Evolutionary conservation across 2,888 invertebrate species (phyloP).

Genomic region (Smittia sp.): DNA sequence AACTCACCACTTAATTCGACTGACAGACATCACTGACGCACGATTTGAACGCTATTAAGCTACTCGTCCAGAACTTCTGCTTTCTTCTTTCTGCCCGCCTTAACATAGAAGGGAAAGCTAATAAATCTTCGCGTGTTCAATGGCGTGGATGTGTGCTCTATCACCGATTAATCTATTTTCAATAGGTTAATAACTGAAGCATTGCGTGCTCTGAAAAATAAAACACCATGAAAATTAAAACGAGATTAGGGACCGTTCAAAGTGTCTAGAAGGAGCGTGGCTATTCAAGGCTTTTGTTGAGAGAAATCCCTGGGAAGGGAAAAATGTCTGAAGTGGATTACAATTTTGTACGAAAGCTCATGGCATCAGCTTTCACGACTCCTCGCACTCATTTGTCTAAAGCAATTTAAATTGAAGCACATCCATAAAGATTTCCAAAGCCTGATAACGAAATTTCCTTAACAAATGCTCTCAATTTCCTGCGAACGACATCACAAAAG

Average conservation of each 20-base stretch:
- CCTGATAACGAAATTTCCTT: not conserved
- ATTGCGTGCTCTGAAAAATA: slow-evolving; percentile 1
- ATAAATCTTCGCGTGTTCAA: not conserved
- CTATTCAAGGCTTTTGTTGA: too few species aligned
- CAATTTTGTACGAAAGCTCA: not conserved
- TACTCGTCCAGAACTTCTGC: too few species aligned
- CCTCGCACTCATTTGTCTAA: not conserved
- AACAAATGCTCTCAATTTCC: slow-evolving; percentile 3
- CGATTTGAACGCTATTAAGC: too few species aligned
- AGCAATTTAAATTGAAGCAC: not conserved
- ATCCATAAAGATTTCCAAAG: slow-evolving; percentile 8
- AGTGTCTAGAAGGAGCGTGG: not conserved
- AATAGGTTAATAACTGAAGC: slow-evolving; percentile 1
- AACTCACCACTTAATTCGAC: too few species aligned
- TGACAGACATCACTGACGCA: too few species aligned
- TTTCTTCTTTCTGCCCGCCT: too few species aligned
- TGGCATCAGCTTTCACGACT: not conserved
- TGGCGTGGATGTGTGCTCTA: not conserved
- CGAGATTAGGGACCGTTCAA: slow-evolving; percentile 4
- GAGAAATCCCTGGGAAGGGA: not conserved
- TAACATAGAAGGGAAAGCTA: too few species aligned
- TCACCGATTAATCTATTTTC: slow-evolving; percentile 3
- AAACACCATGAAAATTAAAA: slow-evolving; percentile 4
- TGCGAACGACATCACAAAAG: slow-evolving; percentile 8
- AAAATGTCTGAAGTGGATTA: not conserved